These are phyloP conservation scores for Trissolcus basalis DNA, from an alignment of 1,140 invertebrate genomes.

Conservation along the genomic window DNA sequence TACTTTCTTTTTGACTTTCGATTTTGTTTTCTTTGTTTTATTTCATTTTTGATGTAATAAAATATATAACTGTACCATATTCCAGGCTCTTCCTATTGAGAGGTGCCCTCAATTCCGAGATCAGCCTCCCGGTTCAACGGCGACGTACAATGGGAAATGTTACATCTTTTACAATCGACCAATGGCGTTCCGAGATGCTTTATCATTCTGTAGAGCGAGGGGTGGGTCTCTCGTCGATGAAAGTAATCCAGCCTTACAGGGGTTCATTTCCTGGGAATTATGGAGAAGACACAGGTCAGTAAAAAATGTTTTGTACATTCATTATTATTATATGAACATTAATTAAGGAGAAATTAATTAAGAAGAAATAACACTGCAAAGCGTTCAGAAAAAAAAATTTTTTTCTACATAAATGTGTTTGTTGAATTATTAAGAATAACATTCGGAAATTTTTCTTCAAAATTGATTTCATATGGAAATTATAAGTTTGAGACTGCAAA, in stretches of 20 bases:
- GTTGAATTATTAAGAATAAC: conserved; percentile 14
- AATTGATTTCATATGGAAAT: no score
- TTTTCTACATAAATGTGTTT: no score
- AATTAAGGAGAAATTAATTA: no score
- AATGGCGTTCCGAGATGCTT: conserved; percentile 86
- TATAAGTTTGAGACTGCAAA: no score
- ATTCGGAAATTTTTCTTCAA: no score
- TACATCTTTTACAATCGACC: conserved; percentile 96
- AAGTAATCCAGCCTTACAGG: conserved; percentile 94
- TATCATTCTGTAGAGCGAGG: conserved; percentile 86
- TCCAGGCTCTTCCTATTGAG: conserved; percentile 90
- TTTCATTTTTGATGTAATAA: no score
- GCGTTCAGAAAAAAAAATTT: conserved; percentile 2
- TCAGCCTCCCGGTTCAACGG: conserved; percentile 92
- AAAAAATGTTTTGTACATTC: no score
- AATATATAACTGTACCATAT: not conserved
- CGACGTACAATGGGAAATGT: conserved; percentile 96
- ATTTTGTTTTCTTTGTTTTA: no score
- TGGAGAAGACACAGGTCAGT: conserved; percentile 89
- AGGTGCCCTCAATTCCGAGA: conserved; percentile 94
- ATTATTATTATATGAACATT: no score
- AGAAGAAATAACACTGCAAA: no score
- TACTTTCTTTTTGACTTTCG: no score
- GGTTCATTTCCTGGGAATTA: conserved; percentile 95
- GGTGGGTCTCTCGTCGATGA: conserved; percentile 91